Conservation (phyloP, 2,797 vertebrate genomes). For the Nannoperca australis region DNA sequence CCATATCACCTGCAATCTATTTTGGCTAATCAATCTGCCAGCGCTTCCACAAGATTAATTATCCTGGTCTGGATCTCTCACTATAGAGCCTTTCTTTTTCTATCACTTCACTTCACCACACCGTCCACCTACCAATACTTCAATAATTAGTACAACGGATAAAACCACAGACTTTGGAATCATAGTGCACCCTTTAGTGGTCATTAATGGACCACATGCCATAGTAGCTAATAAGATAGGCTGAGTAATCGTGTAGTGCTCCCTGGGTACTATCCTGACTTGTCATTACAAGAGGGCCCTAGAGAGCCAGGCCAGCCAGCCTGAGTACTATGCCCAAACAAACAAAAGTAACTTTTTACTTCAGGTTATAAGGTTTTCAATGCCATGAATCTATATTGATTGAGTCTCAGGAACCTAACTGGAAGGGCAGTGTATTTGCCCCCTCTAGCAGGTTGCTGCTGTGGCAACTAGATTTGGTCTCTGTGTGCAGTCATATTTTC, state of each 20-base stretch:
- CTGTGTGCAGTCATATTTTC: too few relatives aligned
- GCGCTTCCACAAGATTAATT: slow-evolving; percentile 72
- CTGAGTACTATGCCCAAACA: background rate
- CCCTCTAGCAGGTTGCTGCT: background rate
- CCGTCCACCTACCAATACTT: slow-evolving; percentile 8
- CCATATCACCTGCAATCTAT: slow-evolving; percentile 82
- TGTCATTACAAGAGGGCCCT: background rate
- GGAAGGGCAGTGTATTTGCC: background rate
- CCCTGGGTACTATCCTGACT: background rate
- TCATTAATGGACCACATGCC: background rate
- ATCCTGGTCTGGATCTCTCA: slow-evolving; percentile 50
- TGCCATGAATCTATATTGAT: background rate
- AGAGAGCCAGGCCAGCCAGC: background rate
- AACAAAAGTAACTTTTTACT: background rate
- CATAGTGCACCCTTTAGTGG: background rate
- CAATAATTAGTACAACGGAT: slow-evolving; percentile 25
- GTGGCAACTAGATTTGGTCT: background rate
- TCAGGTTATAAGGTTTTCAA: background rate
- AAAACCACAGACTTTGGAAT: slow-evolving; percentile 16
- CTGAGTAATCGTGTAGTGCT: background rate
- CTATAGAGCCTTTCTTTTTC: slow-evolving; percentile 26
- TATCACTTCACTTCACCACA: slow-evolving; percentile 19
- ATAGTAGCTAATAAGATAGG: slow-evolving; percentile 7
- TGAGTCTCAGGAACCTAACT: slow-evolving; percentile 1
- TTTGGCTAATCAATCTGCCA: slow-evolving; percentile 85